Base-by-base conservation (phyloP, 1,140 invertebrate species). In the Calliopsis andreniformis region DNA sequence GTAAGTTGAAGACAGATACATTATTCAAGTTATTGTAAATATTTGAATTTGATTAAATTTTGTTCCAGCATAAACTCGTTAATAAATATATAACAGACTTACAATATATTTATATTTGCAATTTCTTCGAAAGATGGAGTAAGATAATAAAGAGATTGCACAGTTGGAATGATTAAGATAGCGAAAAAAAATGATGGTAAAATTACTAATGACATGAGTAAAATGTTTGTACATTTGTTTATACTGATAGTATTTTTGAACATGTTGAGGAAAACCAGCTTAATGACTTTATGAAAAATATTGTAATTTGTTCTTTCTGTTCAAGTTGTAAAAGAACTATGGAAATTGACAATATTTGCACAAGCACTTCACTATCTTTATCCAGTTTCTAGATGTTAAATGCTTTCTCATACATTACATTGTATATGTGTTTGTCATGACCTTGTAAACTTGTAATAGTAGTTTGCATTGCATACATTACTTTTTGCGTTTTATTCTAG, bases 71-170 rank as follows among this genome's bases (percentile, higher is more conserved):
- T n/a, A n/a, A n/a, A n/a, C n/a, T 39, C 10, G 35, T 39, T 10
- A 39, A 39, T 10, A 10, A 3, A 39, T 10, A 39, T 39, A 5
- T 39, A 39, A 64, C n/a, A 35, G 43, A 78, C 79, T 79, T 79
- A 79, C 70, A 39, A 14, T 32, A 6, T 32, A 55, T 12, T 66
- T 55, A 30, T 68, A 23, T 56, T 6, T 42, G 61, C n/a, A 39
- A 71, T 68, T 28, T 89, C 85, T 28, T 87, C 68, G 58, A 91
- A 89, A 66, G 90, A 88, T 6, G 90, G 90, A 43, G 88, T 87
- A n/a, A 92, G 85, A 30, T 86, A 82, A 67, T 91, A 91, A 14
- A 92, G 68, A 2, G 89, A 89, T 63, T 90, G 86, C 18, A 91
- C 81, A 32, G 79, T 80, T 5, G 91, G 90, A 35, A 90, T 86